phyloP scores from a whole-genome alignment of 2,797 vertebrate species.

The Tympanoctomys barrerae region DNA sequence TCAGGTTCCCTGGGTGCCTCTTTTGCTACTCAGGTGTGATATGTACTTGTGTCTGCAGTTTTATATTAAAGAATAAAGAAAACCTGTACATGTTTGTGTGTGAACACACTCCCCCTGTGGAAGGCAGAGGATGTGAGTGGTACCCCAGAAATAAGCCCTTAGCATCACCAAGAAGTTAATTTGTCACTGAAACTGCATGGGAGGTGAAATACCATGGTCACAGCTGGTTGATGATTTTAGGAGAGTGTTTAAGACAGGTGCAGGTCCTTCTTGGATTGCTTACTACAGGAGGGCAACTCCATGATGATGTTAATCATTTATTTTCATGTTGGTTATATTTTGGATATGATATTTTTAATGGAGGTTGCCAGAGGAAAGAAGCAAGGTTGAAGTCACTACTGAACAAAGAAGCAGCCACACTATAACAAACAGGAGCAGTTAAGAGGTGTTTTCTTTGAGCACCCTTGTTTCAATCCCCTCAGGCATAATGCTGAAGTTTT shows the following conservation, averaged over 20 bases:
- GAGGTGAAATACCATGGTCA: not conserved
- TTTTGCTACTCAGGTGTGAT: not conserved
- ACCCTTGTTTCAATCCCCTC: not conserved
- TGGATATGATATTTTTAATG: not conserved
- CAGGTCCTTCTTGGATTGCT: not conserved
- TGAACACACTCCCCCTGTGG: no score
- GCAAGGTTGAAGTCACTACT: not conserved
- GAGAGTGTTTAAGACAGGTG: not conserved
- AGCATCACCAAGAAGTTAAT: not conserved
- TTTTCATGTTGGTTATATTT: constrained; percentile 3
- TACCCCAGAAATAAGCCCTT: not conserved
- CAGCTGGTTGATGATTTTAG: not conserved
- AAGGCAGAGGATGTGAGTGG: not conserved
- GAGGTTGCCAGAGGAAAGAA: not conserved
- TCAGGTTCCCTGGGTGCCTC: not conserved
- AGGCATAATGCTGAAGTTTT: not conserved
- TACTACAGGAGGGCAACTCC: not conserved
- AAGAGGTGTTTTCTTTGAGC: not conserved
- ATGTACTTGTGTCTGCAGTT: not conserved
- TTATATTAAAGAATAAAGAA: not conserved
- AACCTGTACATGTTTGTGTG: not conserved
- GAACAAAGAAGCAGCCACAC: not conserved
- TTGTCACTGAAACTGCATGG: not conserved
- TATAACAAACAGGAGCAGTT: not conserved
- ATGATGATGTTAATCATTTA: not conserved